Evolutionary conservation across 2,888 invertebrate species (phyloP).

Genomic region (Agapostemon virescens): DNA sequence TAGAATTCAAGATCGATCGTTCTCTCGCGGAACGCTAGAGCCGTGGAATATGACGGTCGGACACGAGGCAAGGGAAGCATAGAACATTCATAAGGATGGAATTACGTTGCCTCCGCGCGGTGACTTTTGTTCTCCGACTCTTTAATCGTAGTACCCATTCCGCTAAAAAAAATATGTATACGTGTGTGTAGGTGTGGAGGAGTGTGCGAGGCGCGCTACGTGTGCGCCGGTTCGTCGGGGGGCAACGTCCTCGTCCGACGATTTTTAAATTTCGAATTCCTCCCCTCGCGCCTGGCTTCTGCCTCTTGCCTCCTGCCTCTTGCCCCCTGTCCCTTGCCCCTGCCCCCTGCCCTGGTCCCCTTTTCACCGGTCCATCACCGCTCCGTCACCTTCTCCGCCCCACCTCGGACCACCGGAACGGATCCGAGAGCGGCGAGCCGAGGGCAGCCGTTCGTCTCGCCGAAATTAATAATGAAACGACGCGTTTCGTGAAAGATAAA

Average conservation of each 20-base stretch:
- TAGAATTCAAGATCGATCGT: conserved; percentile 57
- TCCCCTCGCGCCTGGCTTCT: conserved; percentile 43
- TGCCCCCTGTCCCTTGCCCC: background rate
- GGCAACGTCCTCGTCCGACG: conserved; percentile 63
- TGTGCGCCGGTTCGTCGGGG: conserved; percentile 37
- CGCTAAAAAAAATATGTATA: conserved; percentile 57
- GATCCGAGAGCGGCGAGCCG: conserved; percentile 31
- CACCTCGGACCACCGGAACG: conserved; percentile 28
- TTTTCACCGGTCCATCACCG: conserved; percentile 1
- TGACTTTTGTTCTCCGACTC: conserved; percentile 63
- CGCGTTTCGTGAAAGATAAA: conserved; percentile 12
- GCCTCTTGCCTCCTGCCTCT: conserved; percentile 8
- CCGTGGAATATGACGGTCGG: conserved; percentile 31
- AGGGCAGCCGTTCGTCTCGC: conserved; percentile 28
- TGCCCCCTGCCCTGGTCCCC: background rate
- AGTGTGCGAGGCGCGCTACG: background rate
- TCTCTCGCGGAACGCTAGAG: conserved; percentile 13
- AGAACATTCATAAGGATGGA: conserved; percentile 63
- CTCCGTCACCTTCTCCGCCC: conserved; percentile 7
- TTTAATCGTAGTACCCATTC: conserved; percentile 60
- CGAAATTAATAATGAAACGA: conserved; percentile 60
- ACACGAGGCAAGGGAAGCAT: conserved; percentile 52
- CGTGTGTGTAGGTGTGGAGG: background rate
- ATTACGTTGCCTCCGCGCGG: conserved; percentile 59
- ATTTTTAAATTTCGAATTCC: conserved; percentile 63